Percentiles rank a stretch among this genome's conserved stretches.
These are phyloP conservation scores for Orchestia grillus DNA, from an alignment of 1,140 invertebrate species.

Conservation along the genomic window DNA sequence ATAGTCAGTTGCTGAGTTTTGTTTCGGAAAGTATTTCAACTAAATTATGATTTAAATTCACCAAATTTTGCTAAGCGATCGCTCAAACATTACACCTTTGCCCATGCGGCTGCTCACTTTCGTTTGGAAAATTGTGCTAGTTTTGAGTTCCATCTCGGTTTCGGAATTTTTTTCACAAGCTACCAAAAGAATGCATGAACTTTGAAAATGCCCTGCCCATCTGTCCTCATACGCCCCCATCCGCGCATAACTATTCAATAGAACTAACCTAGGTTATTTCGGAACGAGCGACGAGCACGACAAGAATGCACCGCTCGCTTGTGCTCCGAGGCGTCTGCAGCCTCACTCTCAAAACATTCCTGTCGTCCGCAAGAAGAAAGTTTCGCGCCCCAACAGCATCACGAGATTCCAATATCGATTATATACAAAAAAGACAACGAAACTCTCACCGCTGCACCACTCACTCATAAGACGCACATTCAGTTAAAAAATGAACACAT, in stretches of 20 bases:
- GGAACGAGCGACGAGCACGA: not conserved
- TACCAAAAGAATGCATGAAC: not conserved
- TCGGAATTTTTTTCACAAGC: too few relatives aligned
- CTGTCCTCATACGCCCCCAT: not conserved
- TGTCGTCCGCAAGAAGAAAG: not conserved
- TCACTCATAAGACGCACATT: not conserved
- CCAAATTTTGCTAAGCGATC: not conserved
- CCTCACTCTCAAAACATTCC: not conserved
- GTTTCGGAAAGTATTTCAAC: too few relatives aligned
- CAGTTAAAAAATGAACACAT: slow-evolving; percentile 22
- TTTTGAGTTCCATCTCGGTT: not conserved
- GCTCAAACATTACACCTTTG: not conserved
- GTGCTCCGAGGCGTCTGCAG: not conserved
- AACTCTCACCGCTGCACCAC: not conserved
- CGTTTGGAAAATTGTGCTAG: not conserved
- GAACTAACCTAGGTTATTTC: not conserved
- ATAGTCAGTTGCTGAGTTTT: too few relatives aligned
- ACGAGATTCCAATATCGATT: slow-evolving; percentile 14
- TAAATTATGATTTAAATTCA: not conserved
- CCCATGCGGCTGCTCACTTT: not conserved
- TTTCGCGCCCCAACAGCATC: not conserved
- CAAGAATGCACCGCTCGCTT: not conserved
- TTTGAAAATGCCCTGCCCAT: not conserved
- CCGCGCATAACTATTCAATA: not conserved
- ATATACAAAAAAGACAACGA: not conserved